phyloP scores from a whole-genome alignment of 2,888 invertebrate genomes.

The Biston betularia region DNA sequence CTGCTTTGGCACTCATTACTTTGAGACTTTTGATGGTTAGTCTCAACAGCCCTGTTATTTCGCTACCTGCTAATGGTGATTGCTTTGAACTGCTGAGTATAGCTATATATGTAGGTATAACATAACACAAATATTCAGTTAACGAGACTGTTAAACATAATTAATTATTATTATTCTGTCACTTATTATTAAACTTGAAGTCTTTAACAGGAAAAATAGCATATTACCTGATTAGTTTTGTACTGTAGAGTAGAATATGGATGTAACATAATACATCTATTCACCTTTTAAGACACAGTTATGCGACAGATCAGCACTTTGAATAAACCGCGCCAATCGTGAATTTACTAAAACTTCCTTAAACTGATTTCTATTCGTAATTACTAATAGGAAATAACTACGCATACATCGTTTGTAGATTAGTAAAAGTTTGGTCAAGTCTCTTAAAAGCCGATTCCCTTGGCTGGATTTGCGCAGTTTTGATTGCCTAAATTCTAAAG shows the following conservation, averaged over 20 bases:
- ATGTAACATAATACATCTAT: conserved; percentile 1
- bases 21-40: no score
- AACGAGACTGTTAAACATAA: background rate
- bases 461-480: conserved; percentile 8
- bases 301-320: background rate
- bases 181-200: conserved; percentile 19
- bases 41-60: no score
- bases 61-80: no score
- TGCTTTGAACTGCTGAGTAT: no score
- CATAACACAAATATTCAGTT: background rate
- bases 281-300: background rate
- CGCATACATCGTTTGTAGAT: background rate
- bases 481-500: conserved; percentile 17
- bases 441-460: background rate
- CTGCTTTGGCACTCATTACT: no score
- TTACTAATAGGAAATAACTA: background rate
- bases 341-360: background rate
- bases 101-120: no score
- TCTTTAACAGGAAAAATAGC: conserved; percentile 39
- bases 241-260: conserved; percentile 19
- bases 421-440: background rate
- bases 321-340: background rate
- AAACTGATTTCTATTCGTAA: no score
- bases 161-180: background rate
- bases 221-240: conserved; percentile 39